Conservation (phyloP, 2,797 vertebrate genomes). For the Peromyscus melanophrys region DNA sequence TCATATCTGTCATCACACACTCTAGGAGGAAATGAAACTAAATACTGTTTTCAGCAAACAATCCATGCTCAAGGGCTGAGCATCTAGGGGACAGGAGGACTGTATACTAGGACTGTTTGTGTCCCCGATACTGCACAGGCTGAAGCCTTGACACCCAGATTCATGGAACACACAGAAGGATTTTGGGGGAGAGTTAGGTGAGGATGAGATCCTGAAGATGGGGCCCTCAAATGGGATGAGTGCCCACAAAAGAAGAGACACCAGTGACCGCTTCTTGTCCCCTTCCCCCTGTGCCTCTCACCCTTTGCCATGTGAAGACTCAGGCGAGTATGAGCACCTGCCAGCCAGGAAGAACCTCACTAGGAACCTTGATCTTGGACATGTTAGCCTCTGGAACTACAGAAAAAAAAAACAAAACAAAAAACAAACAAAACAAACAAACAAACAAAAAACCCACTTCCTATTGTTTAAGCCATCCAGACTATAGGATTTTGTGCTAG, state of each 20-base stretch:
- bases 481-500: background rate
- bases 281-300: background rate
- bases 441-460: background rate
- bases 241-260: background rate
- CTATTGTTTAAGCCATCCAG: background rate
- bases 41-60: constrained; percentile 37
- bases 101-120: background rate
- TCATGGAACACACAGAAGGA: background rate
- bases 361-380: background rate
- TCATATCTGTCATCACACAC: background rate
- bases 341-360: background rate
- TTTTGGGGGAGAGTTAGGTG: background rate
- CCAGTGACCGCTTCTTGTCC: background rate
- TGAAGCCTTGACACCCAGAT: background rate
- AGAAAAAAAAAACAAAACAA: constrained; percentile 30
- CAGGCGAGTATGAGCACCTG: background rate
- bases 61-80: constrained; percentile 14
- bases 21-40: background rate
- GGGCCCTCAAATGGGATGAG: background rate
- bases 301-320: background rate
- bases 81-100: background rate
- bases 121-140: background rate
- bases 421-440: background rate
- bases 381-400: constrained; percentile 4
- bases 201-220: background rate